These are phyloP conservation scores for Hypothenemus hampei DNA, from an alignment of 1,140 invertebrate species.

Conservation along the genomic window DNA sequence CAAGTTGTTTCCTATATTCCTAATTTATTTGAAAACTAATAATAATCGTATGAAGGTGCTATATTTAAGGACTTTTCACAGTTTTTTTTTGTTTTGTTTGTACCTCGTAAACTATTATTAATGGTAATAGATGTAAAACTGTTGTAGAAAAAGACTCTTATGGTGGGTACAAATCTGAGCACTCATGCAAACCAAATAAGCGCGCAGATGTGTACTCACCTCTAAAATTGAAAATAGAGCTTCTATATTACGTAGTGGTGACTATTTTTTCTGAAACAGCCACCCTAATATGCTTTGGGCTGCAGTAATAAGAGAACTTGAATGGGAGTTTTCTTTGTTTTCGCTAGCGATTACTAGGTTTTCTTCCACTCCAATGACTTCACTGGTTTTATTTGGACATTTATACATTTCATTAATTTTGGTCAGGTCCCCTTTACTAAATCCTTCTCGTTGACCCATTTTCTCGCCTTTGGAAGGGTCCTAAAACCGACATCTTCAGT, in stretches of 20 bases:
- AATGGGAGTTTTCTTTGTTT: constrained; percentile 18
- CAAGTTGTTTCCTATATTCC: no score
- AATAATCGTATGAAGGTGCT: no score
- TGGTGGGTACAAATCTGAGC: no score
- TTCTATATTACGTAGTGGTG: neutral
- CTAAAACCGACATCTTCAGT: constrained; percentile 8
- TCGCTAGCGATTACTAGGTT: neutral
- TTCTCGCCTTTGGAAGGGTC: constrained; percentile 30
- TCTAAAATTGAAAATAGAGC: constrained; percentile 22
- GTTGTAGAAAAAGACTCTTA: no score
- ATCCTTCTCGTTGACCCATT: constrained; percentile 65
- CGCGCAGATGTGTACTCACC: no score
- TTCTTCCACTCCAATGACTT: constrained; percentile 8
- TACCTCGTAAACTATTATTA: no score
- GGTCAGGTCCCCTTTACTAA: constrained; percentile 65
- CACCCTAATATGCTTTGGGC: constrained; percentile 20
- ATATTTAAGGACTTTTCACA: no score
- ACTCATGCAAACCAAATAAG: no score
- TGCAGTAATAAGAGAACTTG: constrained; percentile 17
- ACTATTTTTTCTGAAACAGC: constrained; percentile 20
- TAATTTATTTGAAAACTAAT: no score
- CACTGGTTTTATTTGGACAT: constrained; percentile 46
- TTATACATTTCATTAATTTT: constrained; percentile 75
- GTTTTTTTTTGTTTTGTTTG: no score
- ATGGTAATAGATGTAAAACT: no score